phyloP scores from a whole-genome alignment of 1,140 invertebrate species.

The Papilio aristodemus region DNA sequence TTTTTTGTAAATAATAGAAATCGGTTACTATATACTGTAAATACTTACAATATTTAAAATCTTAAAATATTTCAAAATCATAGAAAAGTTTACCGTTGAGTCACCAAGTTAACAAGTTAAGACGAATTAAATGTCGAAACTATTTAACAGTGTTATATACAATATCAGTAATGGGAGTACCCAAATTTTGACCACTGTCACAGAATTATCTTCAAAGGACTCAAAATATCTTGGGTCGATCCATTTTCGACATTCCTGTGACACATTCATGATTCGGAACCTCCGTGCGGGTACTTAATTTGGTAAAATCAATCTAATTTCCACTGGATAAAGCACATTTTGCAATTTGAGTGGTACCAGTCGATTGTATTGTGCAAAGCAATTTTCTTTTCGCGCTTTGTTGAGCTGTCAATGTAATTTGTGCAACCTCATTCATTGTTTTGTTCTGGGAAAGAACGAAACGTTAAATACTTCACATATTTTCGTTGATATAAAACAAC shows the following conservation, averaged over 20 bases:
- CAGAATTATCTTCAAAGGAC: constrained; percentile 25
- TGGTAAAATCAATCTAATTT: constrained; percentile 11
- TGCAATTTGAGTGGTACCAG: not conserved
- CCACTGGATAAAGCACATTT: not conserved
- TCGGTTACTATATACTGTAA: no score
- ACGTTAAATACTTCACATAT: not conserved
- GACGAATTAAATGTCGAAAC: no score
- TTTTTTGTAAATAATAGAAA: no score
- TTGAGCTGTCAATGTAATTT: constrained; percentile 21
- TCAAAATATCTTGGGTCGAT: constrained; percentile 23
- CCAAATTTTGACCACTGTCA: constrained; percentile 15
- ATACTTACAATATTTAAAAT: no score
- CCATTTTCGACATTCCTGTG: constrained; percentile 21
- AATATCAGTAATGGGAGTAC: not conserved
- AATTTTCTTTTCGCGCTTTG: constrained; percentile 28
- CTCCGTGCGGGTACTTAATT: not conserved
- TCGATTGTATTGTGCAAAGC: constrained; percentile 5
- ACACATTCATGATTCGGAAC: not conserved
- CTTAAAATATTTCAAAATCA: no score
- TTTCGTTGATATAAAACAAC: constrained; percentile 5
- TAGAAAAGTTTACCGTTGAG: no score
- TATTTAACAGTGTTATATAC: not conserved
- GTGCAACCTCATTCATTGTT: constrained; percentile 22
- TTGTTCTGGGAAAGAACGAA: no score
- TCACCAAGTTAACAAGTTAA: no score